Conservation (phyloP, 2,113 vertebrate genomes). For the Odobenus rosmarus region DNA sequence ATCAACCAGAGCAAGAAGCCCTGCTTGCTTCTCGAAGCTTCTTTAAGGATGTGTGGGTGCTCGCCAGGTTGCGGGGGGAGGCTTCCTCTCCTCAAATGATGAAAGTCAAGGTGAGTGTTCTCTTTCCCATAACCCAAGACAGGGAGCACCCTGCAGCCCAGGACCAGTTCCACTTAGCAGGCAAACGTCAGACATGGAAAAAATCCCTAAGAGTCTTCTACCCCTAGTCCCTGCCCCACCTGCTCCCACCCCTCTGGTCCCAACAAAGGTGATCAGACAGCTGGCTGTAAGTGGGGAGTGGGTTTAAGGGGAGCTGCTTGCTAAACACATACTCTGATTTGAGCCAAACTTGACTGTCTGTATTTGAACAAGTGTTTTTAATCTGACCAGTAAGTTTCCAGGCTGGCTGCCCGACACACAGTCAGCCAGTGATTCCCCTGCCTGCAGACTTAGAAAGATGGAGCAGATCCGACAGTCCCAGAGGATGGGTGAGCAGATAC, state of each 20-base stretch:
- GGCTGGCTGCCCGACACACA: background rate
- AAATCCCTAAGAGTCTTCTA: background rate
- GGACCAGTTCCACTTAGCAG: background rate
- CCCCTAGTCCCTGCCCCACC: background rate
- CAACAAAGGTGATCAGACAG: background rate
- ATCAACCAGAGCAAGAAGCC: background rate
- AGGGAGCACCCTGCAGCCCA: background rate
- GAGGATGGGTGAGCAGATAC: accelerated
- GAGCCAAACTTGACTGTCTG: background rate
- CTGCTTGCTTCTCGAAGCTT: background rate
- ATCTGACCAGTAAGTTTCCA: background rate
- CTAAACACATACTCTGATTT: background rate
- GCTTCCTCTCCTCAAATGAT: background rate
- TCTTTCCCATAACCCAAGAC: background rate
- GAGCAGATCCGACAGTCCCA: background rate
- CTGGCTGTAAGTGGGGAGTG: background rate
- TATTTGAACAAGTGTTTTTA: background rate
- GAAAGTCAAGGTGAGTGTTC: background rate
- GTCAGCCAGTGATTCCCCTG: background rate
- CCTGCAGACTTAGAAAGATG: background rate
- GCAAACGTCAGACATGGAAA: no score
- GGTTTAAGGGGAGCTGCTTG: background rate
- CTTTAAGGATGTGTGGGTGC: background rate
- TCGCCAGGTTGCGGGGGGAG: background rate
- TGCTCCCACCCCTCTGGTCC: no score